A percentile compares a stretch with the other conserved stretches of the same genome.
These are phyloP conservation scores for Etheostoma spectabile DNA, from an alignment of 2,113 vertebrate genomes.

Conservation along the genomic window DNA sequence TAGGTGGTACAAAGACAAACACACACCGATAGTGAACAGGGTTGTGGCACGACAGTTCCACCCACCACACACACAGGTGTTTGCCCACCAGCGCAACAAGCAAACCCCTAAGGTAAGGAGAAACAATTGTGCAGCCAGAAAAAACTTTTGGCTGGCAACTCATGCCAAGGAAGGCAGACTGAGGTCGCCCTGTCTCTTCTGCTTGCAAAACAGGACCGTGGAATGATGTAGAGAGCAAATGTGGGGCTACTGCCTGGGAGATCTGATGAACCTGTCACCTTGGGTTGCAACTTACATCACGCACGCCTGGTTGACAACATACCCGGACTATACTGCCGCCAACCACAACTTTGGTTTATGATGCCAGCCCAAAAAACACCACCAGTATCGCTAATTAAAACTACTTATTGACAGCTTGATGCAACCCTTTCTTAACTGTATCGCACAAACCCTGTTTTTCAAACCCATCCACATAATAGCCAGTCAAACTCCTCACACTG, in stretches of 20 bases:
- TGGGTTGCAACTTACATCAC: conserved; percentile 58
- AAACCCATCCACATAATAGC: neutral
- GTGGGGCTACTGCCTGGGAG: conserved; percentile 39
- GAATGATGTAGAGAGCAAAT: conserved; percentile 45
- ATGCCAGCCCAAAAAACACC: conserved; percentile 23
- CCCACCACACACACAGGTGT: conserved; percentile 76
- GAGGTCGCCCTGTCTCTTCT: conserved; percentile 43
- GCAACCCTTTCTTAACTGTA: conserved; percentile 11
- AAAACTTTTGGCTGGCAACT: conserved; percentile 58
- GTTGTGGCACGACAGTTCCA: conserved; percentile 41
- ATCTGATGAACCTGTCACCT: conserved; percentile 71
- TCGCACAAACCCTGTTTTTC: neutral
- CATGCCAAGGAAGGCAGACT: conserved; percentile 72
- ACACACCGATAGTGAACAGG: conserved; percentile 30
- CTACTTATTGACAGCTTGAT: conserved; percentile 32
- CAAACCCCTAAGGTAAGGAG: conserved; percentile 64
- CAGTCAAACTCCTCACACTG: neutral
- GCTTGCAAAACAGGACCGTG: conserved; percentile 40
- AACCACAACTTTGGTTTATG: conserved; percentile 22
- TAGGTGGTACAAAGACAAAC: conserved; percentile 44
- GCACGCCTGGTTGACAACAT: conserved; percentile 50
- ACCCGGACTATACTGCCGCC: conserved; percentile 23
- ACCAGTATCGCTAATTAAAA: conserved; percentile 51
- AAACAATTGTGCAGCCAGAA: conserved; percentile 65
- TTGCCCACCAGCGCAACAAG: conserved; percentile 58